phyloP scores from a whole-genome alignment of 2,797 vertebrate species.

The Artibeus lituratus region DNA sequence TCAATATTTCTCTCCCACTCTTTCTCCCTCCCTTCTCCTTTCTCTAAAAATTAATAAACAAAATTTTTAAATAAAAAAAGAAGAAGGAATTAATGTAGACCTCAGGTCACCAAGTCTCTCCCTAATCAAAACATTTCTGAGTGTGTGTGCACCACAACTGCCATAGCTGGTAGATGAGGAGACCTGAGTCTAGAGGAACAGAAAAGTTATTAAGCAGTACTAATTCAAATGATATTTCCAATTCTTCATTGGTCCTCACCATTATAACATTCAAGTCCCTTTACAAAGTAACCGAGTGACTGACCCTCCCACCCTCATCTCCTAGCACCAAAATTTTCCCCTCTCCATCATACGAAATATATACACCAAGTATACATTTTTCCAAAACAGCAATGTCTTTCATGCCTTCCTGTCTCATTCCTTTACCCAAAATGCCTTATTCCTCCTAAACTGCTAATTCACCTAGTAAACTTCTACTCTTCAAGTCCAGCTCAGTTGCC shows the following conservation, averaged over 20 bases:
- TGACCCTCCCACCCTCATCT: background rate
- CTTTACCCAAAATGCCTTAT: background rate
- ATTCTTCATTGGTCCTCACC: background rate
- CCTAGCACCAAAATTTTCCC: background rate
- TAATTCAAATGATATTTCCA: background rate
- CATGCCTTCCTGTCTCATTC: background rate
- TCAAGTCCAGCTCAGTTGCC: background rate
- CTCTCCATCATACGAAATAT: background rate
- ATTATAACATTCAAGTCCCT: background rate
- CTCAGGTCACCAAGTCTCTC: background rate
- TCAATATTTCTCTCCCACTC: too few relatives aligned
- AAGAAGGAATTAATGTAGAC: background rate
- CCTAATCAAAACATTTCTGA: slow-evolving; percentile 22
- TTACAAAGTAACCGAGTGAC: background rate
- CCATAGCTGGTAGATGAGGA: background rate
- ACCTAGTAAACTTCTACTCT: background rate
- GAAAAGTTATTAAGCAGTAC: background rate
- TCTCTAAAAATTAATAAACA: too few relatives aligned
- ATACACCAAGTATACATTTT: background rate
- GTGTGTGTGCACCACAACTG: background rate
- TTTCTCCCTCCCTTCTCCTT: too few relatives aligned
- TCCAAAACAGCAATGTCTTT: background rate
- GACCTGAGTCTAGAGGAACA: background rate
- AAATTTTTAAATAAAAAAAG: background rate
- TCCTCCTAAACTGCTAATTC: background rate